Conservation (phyloP, 2,797 vertebrate genomes). For the Geotrypetes seraphini region DNA sequence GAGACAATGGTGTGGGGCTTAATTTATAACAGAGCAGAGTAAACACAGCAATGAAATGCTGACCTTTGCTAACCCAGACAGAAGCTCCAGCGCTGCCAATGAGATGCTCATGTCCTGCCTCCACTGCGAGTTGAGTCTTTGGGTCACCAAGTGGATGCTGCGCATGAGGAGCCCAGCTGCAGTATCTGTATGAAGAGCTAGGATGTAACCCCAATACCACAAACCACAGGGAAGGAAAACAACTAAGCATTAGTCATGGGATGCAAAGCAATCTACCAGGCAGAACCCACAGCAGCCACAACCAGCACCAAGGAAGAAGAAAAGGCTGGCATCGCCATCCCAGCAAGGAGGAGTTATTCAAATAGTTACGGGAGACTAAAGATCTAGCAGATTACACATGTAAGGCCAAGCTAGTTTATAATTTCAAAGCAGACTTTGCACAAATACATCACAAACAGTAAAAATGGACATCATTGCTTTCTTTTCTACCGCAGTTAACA, state of each 20-base stretch:
- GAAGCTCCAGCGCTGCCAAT: constrained; percentile 77
- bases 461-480: too few relatives aligned
- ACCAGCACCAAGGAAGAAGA: constrained; percentile 37
- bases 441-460: background rate
- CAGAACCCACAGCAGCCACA: constrained; percentile 56
- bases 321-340: too few relatives aligned
- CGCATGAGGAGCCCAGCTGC: constrained; percentile 89
- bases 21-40: too few relatives aligned
- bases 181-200: constrained; percentile 96
- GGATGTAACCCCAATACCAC: constrained; percentile 78
- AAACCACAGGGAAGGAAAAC: constrained; percentile 77
- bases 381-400: background rate
- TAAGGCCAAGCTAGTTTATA: constrained; percentile 1
- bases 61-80: constrained; percentile 91
- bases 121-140: constrained; percentile 82
- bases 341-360: too few relatives aligned
- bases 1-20: too few relatives aligned
- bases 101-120: constrained; percentile 85
- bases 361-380: background rate
- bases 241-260: constrained; percentile 75
- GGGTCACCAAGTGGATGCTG: constrained; percentile 88
- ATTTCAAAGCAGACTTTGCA: background rate
- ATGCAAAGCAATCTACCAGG: constrained; percentile 56
- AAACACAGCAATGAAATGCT: constrained; percentile 25
- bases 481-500: too few relatives aligned